These are phyloP conservation scores for Rosalia funebris DNA, from an alignment of 2,888 invertebrate species.

Conservation along the genomic window DNA sequence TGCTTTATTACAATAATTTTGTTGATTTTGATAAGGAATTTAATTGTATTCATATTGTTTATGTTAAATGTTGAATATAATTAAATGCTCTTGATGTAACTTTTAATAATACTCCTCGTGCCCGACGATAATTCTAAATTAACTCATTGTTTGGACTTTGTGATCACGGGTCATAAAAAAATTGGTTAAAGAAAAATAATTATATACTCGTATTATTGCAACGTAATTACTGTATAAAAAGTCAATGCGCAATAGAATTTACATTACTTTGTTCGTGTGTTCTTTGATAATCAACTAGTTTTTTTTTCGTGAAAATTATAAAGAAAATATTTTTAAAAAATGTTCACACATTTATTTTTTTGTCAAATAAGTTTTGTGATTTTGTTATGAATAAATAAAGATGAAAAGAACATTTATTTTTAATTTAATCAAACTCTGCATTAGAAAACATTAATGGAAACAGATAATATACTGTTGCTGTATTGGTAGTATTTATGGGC, in stretches of 20 bases:
- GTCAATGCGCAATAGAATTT: conserved; percentile 8
- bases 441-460: too few relatives aligned
- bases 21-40: conserved; percentile 10
- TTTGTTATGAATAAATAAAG: too few relatives aligned
- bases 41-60: conserved; percentile 19
- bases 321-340: too few relatives aligned
- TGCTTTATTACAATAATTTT: conserved; percentile 13
- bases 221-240: conserved; percentile 13
- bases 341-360: too few relatives aligned
- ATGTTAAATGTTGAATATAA: conserved; percentile 9
- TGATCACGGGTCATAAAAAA: conserved; percentile 26
- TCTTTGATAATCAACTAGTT: background rate
- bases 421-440: background rate
- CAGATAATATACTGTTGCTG: background rate
- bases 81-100: conserved; percentile 8
- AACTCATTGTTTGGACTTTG: conserved; percentile 30
- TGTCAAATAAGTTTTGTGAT: too few relatives aligned
- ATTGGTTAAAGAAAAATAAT: conserved; percentile 9
- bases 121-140: conserved; percentile 15
- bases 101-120: conserved; percentile 20
- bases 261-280: background rate
- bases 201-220: conserved; percentile 21
- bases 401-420: background rate
- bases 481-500: background rate
- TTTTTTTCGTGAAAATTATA: too few relatives aligned